phyloP scores from a whole-genome alignment of 2,113 vertebrate species.

The Acinonyx jubatus region DNA sequence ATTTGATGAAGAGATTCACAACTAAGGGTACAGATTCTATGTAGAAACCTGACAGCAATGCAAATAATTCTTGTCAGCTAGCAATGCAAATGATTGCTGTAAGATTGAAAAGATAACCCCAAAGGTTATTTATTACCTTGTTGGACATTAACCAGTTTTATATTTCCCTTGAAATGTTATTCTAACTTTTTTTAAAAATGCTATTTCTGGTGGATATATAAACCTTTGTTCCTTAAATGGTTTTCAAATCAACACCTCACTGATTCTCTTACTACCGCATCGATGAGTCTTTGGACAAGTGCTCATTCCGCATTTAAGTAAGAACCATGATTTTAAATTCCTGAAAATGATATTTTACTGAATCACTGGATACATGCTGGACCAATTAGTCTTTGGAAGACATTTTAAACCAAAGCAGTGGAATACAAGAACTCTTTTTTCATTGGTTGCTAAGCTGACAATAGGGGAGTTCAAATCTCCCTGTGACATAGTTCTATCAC shows the following conservation, averaged over 20 bases:
- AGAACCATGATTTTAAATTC: background rate
- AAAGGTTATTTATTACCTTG: background rate
- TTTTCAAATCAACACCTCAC: background rate
- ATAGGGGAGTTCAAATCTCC: background rate
- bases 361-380: background rate
- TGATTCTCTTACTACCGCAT: background rate
- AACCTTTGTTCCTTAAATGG: background rate
- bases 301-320: background rate
- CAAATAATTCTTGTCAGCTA: background rate
- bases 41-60: background rate
- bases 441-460: background rate
- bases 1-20: background rate
- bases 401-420: conserved; percentile 15
- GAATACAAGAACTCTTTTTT: background rate
- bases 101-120: background rate
- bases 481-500: background rate
- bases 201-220: background rate
- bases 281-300: background rate
- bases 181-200: background rate
- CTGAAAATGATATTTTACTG: background rate
- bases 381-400: background rate
- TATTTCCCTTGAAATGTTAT: background rate
- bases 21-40: background rate
- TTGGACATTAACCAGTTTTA: background rate
- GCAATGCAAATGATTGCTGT: background rate